Conservation (phyloP, 2,113 vertebrate genomes). For the Neogale vison region DNA sequence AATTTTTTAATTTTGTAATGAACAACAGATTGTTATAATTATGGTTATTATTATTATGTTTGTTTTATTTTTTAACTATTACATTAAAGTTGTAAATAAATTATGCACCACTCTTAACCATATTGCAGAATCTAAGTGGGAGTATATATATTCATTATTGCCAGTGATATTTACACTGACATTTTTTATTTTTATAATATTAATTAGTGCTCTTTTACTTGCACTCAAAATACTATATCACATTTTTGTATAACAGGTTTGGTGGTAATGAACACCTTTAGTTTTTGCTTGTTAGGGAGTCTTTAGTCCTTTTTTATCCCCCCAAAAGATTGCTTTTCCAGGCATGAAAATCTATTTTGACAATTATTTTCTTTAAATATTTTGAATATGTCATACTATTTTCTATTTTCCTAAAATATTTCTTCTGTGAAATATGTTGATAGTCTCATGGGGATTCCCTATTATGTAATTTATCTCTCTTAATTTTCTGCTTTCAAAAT, state of each 20-base stretch:
- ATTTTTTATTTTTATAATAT: background rate
- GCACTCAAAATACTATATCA: background rate
- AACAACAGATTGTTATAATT: background rate
- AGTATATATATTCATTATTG: background rate
- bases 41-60: background rate
- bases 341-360: background rate
- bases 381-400: background rate
- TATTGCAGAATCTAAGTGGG: background rate
- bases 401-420: background rate
- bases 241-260: background rate
- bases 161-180: background rate
- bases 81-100: background rate
- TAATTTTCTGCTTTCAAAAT: background rate
- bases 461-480: background rate
- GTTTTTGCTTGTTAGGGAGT: background rate
- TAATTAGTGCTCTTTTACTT: background rate
- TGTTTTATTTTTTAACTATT: background rate
- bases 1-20: background rate
- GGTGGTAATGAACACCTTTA: background rate
- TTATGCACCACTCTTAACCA: background rate
- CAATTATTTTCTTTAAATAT: background rate
- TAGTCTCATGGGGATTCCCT: background rate
- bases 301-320: background rate
- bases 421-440: background rate
- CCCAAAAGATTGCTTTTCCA: background rate